phyloP scores from a whole-genome alignment of 2,113 vertebrate genomes.

The Gavialis gangeticus region DNA sequence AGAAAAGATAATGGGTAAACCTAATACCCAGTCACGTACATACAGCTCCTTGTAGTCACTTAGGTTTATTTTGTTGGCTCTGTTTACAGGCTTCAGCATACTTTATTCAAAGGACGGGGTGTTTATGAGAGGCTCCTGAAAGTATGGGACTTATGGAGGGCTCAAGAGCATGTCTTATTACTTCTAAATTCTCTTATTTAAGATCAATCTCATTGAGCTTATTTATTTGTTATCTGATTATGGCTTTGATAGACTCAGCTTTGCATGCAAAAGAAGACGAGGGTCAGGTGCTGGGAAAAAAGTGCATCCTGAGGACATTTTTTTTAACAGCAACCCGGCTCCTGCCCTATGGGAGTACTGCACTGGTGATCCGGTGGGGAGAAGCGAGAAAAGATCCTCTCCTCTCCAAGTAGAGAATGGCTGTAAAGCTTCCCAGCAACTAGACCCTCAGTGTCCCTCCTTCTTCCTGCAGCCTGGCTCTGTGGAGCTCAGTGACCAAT shows the following conservation, averaged over 20 bases:
- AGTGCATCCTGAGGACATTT: background rate
- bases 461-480: background rate
- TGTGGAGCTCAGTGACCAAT: background rate
- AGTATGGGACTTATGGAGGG: background rate
- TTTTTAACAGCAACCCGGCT: background rate
- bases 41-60: constrained; percentile 40
- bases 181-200: background rate
- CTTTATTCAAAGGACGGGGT: background rate
- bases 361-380: fast-evolving
- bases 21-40: constrained; percentile 59
- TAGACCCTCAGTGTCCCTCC: background rate
- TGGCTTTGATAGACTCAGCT: background rate
- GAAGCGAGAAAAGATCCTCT: background rate
- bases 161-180: background rate
- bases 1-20: background rate
- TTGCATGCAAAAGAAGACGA: background rate
- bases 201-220: background rate
- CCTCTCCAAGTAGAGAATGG: fast-evolving
- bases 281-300: background rate
- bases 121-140: background rate
- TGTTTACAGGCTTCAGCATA: background rate
- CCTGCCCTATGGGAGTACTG: fast-evolving
- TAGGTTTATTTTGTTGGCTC: constrained; percentile 49
- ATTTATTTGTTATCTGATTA: background rate
- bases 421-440: background rate